Base-by-base conservation (phyloP, 2,113 vertebrate genomes). In the Tenebrosternarchus preto region DNA sequence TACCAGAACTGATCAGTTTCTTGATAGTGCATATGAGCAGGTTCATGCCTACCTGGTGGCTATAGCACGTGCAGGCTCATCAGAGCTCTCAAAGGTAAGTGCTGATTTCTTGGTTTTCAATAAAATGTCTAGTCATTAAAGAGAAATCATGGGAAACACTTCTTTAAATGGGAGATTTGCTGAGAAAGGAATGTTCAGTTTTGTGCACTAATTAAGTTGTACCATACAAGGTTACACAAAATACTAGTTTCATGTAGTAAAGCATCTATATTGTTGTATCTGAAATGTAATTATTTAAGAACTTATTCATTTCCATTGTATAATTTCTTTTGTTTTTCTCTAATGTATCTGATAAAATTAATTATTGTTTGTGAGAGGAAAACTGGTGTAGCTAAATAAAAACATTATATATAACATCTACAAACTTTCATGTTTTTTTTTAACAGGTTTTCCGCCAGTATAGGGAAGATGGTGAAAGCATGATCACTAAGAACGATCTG, bases 11-110 rank as follows among this genome's bases (percentile, higher is more conserved):
- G 63, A 80, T 6, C 63, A 64, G 19, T 78, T 39, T 39, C 56
- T 76, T 75, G 74, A 77, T 2, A 64, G 0, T 57, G 73, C 74
- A 33, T 77, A 73, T 83, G 93, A 95, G 61, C 94, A 94, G 73
- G 86, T 94, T 83, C 95, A 95, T 89, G 86, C 89, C 85, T 93
- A 93, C 83, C 93, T 96, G 53, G 80, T 87, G 81, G 87, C 89
- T 85, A 93, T 92, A 90, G 93, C 92, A 43, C 91, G 87, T 85
- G 91, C 73, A 90, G 91, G 92, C 88, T 95, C 93, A 93, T 76
- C 90, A 43, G 92, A 95, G 86, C 86, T 94, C 67, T 92, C 90
- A 29, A 92, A 93, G 93, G 92, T 93, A 91, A n/a, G 17, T 15
- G 6, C 16, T 43, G 6, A 46, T 9, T 59, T 7, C 68, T 39